Evolutionary conservation across 2,888 invertebrate genomes (phyloP).

Genomic region (Apoda limacodes): DNA sequence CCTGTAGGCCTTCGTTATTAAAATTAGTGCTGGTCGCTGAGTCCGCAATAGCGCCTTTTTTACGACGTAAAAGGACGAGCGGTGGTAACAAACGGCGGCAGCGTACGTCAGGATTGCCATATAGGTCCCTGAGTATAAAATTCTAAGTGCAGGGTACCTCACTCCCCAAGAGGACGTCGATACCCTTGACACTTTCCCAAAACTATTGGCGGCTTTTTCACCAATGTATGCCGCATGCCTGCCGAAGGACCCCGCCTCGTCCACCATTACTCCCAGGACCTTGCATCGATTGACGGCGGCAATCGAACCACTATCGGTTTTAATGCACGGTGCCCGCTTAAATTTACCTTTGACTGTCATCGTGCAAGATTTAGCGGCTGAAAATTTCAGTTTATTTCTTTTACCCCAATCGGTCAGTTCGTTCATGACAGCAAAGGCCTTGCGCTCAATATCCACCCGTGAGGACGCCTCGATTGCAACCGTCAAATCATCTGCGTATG

Average conservation of each 20-base stretch:
- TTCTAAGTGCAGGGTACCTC: background rate
- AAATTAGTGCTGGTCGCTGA: too few species aligned
- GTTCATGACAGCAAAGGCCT: too few species aligned
- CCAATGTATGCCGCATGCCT: conserved; percentile 3
- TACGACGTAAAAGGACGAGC: too few species aligned
- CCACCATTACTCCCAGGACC: conserved; percentile 4
- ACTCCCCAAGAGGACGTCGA: conserved; percentile 3
- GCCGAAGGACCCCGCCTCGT: conserved; percentile 1
- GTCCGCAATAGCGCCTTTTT: too few species aligned
- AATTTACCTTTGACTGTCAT: background rate
- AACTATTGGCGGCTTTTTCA: conserved; percentile 1
- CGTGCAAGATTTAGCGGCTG: background rate
- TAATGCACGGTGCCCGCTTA: background rate
- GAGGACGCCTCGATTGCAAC: too few species aligned
- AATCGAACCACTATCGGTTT: background rate
- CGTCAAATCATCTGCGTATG: too few species aligned
- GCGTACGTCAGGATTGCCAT: too few species aligned
- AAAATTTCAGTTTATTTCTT: background rate
- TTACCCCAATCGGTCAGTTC: background rate
- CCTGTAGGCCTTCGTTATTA: conserved; percentile 25
- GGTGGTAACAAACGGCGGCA: too few species aligned
- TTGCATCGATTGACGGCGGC: background rate
- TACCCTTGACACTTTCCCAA: conserved; percentile 3
- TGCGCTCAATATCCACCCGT: too few species aligned
- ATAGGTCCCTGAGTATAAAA: too few species aligned